Evolutionary conservation across 1,140 invertebrate genomes (phyloP).

Genomic region (Bacillus rossius): DNA sequence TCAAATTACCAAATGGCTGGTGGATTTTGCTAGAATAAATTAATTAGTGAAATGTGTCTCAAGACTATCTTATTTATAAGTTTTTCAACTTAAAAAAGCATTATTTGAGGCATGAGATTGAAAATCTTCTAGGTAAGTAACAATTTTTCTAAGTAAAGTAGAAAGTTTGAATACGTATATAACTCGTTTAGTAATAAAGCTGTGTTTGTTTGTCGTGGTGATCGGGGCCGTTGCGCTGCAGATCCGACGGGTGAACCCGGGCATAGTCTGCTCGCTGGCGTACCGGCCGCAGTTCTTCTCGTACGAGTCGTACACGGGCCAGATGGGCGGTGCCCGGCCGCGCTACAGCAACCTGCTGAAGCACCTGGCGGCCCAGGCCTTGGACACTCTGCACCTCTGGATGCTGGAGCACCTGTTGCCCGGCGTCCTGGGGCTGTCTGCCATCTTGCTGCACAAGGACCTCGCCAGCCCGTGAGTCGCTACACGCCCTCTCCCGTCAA

Average conservation of each 20-base stretch:
- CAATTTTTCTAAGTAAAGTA: neutral
- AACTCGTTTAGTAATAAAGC: too few relatives aligned
- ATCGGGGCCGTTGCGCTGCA: too few relatives aligned
- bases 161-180: too few relatives aligned
- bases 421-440: slow-evolving; percentile 53
- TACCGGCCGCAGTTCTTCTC: slow-evolving; percentile 54
- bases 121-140: neutral
- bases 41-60: too few relatives aligned
- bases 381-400: slow-evolving; percentile 51
- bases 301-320: slow-evolving; percentile 34
- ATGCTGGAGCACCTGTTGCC: slow-evolving; percentile 47
- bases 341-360: slow-evolving; percentile 40
- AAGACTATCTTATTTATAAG: slow-evolving; percentile 9
- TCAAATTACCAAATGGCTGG: too few relatives aligned
- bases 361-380: slow-evolving; percentile 39
- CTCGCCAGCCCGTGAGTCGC: slow-evolving; percentile 52
- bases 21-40: too few relatives aligned
- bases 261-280: slow-evolving; percentile 56
- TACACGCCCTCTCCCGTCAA: too few relatives aligned
- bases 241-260: slow-evolving; percentile 56
- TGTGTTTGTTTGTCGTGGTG: too few relatives aligned
- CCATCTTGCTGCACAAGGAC: slow-evolving; percentile 63
- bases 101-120: neutral
- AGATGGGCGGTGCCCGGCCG: slow-evolving; percentile 37
- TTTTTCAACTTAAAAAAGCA: neutral